Conservation (phyloP, 2,113 vertebrate species). For the Oxyruncus cristatus region DNA sequence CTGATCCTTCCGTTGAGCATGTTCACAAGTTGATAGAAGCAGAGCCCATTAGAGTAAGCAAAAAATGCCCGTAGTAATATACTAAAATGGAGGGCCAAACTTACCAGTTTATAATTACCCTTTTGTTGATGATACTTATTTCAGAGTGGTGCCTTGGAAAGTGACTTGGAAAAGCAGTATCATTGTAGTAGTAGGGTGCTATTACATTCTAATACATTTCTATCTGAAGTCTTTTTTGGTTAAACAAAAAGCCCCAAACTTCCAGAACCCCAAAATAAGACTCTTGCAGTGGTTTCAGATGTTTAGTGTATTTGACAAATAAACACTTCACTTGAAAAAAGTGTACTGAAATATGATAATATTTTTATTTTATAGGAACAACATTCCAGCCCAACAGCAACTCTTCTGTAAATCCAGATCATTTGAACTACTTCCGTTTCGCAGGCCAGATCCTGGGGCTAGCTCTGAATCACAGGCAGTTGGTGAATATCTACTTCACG, state of each 20-base stretch:
- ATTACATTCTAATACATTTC: not conserved
- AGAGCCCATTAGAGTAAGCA: not conserved
- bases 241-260: not conserved
- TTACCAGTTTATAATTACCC: not conserved
- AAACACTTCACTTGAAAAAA: not conserved
- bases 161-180: not conserved
- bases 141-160: not conserved
- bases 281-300: not conserved
- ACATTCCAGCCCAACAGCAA: conserved; percentile 99
- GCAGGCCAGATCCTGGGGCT: conserved; percentile 95
- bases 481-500: conserved; percentile 99
- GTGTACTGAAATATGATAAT: not conserved
- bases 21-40: not conserved
- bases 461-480: conserved; percentile 92
- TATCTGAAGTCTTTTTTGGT: not conserved
- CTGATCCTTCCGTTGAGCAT: not conserved
- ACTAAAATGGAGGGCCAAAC: not conserved
- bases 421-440: conserved; percentile 95
- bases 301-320: not conserved
- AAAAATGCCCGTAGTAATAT: not conserved
- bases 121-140: not conserved
- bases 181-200: not conserved
- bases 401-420: conserved; percentile 97
- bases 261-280: not conserved
- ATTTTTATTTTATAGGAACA: conserved; percentile 80